These are phyloP conservation scores for Nysson spinosus DNA, from an alignment of 2,888 invertebrate species.

Conservation along the genomic window DNA sequence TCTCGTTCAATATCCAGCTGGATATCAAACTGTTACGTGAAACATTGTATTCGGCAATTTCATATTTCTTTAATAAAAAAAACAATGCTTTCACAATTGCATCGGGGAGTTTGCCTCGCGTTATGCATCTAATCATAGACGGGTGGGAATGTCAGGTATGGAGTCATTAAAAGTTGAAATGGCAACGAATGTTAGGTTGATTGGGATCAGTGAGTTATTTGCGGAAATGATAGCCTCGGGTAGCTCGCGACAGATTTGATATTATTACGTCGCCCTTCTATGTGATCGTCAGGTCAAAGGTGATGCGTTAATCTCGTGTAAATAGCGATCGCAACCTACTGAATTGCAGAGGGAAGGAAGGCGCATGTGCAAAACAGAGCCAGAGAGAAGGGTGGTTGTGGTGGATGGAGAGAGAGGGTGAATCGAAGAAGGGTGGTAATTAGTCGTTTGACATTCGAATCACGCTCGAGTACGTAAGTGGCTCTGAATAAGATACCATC, in stretches of 20 bases:
- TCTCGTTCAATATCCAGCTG: too few species aligned
- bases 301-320: background rate
- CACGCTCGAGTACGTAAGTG: too few species aligned
- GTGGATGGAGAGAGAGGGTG: background rate
- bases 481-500: too few species aligned
- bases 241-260: background rate
- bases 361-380: background rate
- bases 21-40: too few species aligned
- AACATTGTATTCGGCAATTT: too few species aligned
- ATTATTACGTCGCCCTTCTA: background rate
- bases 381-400: background rate
- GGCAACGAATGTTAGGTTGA: background rate
- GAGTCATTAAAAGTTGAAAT: conserved; percentile 2
- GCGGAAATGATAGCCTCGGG: background rate
- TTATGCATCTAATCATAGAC: conserved; percentile 1
- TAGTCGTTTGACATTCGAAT: too few species aligned
- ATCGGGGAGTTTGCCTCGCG: too few species aligned
- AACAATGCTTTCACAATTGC: too few species aligned
- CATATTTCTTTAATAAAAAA: too few species aligned
- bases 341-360: background rate
- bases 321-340: background rate
- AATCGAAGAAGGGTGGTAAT: too few species aligned
- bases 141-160: background rate
- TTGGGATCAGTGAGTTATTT: background rate
- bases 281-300: background rate